Evolutionary conservation across 2,113 vertebrate genomes (phyloP).

Genomic region (Isurus oxyrinchus): DNA sequence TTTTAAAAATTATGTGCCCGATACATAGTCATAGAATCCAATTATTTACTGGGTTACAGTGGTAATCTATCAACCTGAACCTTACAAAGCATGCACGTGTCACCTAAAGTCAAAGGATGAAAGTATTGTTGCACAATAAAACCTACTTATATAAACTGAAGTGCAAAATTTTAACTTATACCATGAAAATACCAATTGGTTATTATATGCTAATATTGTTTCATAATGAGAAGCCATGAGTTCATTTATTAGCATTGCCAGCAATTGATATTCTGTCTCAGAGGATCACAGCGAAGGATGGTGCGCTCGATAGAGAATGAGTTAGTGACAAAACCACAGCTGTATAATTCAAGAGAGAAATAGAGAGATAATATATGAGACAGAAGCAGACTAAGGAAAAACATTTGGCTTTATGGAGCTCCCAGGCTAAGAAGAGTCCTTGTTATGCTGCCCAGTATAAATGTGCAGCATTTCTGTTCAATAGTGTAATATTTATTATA

Average conservation of each 20-base stretch:
- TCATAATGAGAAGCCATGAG: neutral
- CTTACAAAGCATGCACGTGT: neutral
- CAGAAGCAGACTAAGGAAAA: neutral
- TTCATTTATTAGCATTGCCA: neutral
- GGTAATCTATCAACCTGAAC: neutral
- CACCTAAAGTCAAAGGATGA: neutral
- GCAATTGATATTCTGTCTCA: neutral
- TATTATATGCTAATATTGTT: neutral
- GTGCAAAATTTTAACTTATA: neutral
- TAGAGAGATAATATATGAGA: neutral
- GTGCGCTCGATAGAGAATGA: neutral
- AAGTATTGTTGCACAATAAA: neutral
- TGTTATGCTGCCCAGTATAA: constrained; percentile 17
- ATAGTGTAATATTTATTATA: neutral
- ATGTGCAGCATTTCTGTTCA: neutral
- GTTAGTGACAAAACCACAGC: neutral
- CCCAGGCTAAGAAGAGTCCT: neutral
- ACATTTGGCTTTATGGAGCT: neutral
- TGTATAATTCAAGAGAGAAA: neutral
- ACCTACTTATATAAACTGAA: neutral
- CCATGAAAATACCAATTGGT: neutral
- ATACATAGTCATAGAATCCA: neutral
- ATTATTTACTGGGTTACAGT: neutral
- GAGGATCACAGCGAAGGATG: neutral
- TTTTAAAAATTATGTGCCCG: neutral